Evolutionary conservation across 2,888 invertebrate species (phyloP), one percentile per base, ranked within the genome.

Genomic region (Odontocerum albicorne): DNA sequence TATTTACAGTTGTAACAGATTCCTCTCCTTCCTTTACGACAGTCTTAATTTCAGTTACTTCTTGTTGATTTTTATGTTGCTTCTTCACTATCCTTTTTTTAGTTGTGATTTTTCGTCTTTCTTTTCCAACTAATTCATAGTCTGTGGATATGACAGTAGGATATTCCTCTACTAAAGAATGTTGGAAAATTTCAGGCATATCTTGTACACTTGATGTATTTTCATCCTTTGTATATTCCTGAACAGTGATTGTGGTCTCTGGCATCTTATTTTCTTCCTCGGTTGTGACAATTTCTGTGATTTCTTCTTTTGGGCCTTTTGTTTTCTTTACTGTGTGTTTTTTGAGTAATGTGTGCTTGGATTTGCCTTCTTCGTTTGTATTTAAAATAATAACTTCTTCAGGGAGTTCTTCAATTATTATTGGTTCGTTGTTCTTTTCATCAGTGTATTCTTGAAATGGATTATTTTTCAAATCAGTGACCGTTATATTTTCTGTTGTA

Each of bases 311-410:
- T 0, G 64, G 63, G 2, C 71, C 76, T 49, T 69, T 70, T 50
- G 59, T 61, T 45, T 63, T 66, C 44, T 64, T 66, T 72, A 59
- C 71, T 72, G 55, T 75, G 62, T 33, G 77, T 72, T 65, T 75
- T 57, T 67, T 72, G 10, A 64, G 63, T 21, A 67, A 66, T 2
- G 67, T 60, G 12, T 12, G 6, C 22, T 22, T 16, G 7, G 36
- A 3, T 39, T 17, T 38, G 59, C 59, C 16, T n/a, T n/a, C n/a
- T n/a, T n/a, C n/a, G n/a, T n/a, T 63, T 22, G 58, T 57, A 13
- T 57, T 36, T 42, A 57, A 38, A 40, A 60, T 60, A 12, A 54
- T 59, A 13, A 61, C 52, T 39, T 56, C 36, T 39, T 54, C 66
- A 35, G 65, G 63, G 1, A 65, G 64, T 63, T 66, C 64, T 44